phyloP scores from a whole-genome alignment of 2,888 invertebrate species.

The Lycophotia porphyrea region DNA sequence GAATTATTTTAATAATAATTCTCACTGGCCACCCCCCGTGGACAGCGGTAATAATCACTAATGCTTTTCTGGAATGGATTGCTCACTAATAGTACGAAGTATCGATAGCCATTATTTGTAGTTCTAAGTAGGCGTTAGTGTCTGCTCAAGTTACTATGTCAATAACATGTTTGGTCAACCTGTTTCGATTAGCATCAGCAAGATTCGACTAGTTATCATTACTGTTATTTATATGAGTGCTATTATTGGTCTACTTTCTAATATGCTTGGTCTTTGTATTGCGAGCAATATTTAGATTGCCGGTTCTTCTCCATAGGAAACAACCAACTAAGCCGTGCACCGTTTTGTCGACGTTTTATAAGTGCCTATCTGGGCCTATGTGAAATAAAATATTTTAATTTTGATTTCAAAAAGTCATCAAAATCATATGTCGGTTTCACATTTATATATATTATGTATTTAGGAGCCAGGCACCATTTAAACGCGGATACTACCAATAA shows the following conservation, averaged over 20 bases:
- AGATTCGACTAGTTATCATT: not conserved
- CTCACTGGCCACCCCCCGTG: too few species aligned
- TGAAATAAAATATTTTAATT: too few species aligned
- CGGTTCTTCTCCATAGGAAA: too few species aligned
- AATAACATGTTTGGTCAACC: slow-evolving; percentile 10
- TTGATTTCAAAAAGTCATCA: too few species aligned
- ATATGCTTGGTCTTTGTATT: not conserved
- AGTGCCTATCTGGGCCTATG: too few species aligned
- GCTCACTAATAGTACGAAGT: not conserved
- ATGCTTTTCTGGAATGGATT: not conserved
- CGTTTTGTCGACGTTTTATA: too few species aligned
- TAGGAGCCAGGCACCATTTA: not conserved
- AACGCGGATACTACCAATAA: not conserved
- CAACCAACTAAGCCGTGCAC: too few species aligned
- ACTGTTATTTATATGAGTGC: not conserved
- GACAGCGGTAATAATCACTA: too few species aligned
- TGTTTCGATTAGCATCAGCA: slow-evolving; percentile 22
- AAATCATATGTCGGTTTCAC: too few species aligned
- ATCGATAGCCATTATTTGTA: not conserved
- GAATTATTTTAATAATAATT: too few species aligned
- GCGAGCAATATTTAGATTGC: not conserved
- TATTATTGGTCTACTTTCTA: not conserved
- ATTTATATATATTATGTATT: too few species aligned
- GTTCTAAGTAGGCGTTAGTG: not conserved
- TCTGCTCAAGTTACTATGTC: not conserved